phyloP scores from a whole-genome alignment of 2,797 vertebrate species.

The Spinibarbus caldwelli region DNA sequence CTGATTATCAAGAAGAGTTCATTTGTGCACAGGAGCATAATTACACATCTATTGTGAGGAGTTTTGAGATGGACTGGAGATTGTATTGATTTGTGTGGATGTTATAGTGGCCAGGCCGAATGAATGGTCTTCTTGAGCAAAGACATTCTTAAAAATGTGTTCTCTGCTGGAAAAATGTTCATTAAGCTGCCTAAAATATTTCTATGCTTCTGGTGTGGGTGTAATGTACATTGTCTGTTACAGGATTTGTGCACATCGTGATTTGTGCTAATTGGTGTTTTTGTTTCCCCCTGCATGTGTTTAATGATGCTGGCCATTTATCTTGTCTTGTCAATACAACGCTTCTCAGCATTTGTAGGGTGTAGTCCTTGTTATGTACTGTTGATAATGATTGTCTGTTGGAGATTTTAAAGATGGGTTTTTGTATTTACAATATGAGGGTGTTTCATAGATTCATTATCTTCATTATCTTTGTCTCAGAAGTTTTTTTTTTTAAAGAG shows the following conservation, averaged over 20 bases:
- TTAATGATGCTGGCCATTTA: background rate
- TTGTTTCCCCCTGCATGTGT: background rate
- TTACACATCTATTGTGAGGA: background rate
- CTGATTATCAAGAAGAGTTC: background rate
- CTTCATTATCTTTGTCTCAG: background rate
- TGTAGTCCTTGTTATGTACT: background rate
- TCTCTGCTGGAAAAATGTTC: too few species aligned
- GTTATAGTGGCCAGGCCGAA: too few species aligned
- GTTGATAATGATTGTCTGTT: background rate
- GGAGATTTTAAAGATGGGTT: background rate
- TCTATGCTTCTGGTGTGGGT: too few species aligned
- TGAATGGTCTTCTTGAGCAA: too few species aligned
- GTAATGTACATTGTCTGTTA: background rate
- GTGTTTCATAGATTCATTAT: background rate
- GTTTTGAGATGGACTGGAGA: background rate
- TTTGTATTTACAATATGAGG: background rate
- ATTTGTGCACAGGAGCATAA: background rate
- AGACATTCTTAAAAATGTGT: too few species aligned
- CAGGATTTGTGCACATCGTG: background rate
- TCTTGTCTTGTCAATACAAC: background rate
- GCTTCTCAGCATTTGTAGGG: background rate
- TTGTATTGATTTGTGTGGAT: background rate
- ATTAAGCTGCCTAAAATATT: too few species aligned
- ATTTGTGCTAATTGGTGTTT: background rate
- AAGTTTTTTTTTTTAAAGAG: too few species aligned